A percentile compares a stretch with the other conserved stretches of the same genome.
Conservation (phyloP, 1,140 invertebrate species). For the Sycophila sp. region DNA sequence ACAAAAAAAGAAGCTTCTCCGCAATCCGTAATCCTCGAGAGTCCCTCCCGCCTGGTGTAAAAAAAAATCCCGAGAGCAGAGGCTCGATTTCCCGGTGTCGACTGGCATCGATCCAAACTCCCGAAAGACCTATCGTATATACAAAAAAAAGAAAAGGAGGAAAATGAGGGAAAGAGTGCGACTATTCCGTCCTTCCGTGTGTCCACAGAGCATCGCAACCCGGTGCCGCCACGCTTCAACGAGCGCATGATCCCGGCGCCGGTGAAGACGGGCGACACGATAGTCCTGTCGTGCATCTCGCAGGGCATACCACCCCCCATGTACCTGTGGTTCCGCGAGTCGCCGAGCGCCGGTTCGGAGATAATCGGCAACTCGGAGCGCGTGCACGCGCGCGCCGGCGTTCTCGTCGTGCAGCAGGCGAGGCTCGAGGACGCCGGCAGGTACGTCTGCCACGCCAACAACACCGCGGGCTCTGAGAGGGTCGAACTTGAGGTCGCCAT, state of each 20-base stretch:
- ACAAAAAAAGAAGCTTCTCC: no score
- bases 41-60: no score
- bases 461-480: conserved; percentile 85
- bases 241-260: conserved; percentile 64
- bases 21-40: no score
- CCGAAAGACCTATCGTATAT: no score
- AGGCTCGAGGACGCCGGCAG: conserved; percentile 82
- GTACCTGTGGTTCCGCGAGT: conserved; percentile 66
- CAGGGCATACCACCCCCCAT: conserved; percentile 67
- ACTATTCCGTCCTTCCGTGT: no score
- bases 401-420: conserved; percentile 72
- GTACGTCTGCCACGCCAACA: conserved; percentile 89
- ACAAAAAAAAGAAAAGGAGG: no score
- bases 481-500: conserved; percentile 82
- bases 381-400: conserved; percentile 68
- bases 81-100: no score
- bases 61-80: no score
- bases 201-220: conserved; percentile 62
- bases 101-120: no score
- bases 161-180: no score
- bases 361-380: conserved; percentile 62
- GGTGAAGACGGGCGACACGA: conserved; percentile 65
- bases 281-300: conserved; percentile 67
- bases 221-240: conserved; percentile 64
- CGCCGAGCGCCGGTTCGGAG: conserved; percentile 53